Evolutionary conservation across 1,140 invertebrate genomes (phyloP).

Genomic region (Idris sp.): DNA sequence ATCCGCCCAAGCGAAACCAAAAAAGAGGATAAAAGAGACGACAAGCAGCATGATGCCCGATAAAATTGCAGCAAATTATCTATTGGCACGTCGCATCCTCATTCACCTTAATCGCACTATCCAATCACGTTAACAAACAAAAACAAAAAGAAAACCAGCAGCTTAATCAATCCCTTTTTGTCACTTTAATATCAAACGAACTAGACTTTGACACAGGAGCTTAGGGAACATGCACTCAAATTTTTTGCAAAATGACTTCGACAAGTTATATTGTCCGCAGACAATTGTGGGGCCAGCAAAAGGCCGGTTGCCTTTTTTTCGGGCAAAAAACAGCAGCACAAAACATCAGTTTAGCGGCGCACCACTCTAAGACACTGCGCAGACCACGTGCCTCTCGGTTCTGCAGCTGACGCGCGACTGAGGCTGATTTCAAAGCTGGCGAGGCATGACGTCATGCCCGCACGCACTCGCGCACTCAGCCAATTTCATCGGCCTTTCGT

Average conservation of each 20-base stretch:
- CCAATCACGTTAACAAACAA: no score
- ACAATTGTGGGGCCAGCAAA: no score
- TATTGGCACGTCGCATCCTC: conserved; percentile 44
- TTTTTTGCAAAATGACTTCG: no score
- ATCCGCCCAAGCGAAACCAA: conserved; percentile 38
- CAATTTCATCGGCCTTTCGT: conserved; percentile 22
- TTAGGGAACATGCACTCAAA: no score
- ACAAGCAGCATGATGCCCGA: conserved; percentile 41
- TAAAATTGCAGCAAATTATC: conserved; percentile 42
- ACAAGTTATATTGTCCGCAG: no score
- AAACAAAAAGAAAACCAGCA: no score
- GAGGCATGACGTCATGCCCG: conserved; percentile 45
- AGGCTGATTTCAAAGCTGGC: conserved; percentile 41
- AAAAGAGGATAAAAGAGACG: conserved; percentile 30
- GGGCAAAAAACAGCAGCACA: no score
- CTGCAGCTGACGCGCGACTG: conserved; percentile 57
- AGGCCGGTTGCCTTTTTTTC: no score
- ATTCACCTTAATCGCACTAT: conserved; percentile 29
- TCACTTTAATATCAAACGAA: no score
- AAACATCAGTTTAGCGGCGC: conserved; percentile 4
- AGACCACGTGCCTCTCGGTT: conserved; percentile 36
- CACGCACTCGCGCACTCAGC: conserved; percentile 43
- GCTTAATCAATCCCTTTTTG: conserved; percentile 23
- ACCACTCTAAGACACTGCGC: conserved; percentile 17
- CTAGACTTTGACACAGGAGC: no score